Conservation (phyloP, 2,888 invertebrate species). For the Gandaritis pyraliata region DNA sequence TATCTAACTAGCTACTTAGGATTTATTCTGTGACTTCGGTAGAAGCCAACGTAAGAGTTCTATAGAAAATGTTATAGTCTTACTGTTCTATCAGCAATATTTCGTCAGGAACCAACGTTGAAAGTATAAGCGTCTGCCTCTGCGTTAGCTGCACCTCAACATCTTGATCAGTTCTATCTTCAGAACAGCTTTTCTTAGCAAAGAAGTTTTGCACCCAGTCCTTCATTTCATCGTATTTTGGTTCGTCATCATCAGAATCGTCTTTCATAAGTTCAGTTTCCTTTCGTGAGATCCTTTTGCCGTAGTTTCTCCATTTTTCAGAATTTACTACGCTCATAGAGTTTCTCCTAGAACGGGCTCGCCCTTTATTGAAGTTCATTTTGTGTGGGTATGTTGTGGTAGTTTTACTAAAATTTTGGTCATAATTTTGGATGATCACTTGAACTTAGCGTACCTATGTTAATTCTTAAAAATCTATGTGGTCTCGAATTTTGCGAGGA, state of each 20-base stretch:
- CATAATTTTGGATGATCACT: constrained; percentile 44
- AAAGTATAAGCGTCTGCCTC: constrained; percentile 78
- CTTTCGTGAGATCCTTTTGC: constrained; percentile 55
- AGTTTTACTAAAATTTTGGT: constrained; percentile 56
- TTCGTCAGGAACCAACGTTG: constrained; percentile 84
- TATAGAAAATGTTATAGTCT: constrained; percentile 19
- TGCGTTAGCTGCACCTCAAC: constrained; percentile 73
- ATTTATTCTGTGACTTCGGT: too few species aligned
- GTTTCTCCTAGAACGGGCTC: constrained; percentile 57
- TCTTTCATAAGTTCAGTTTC: constrained; percentile 49
- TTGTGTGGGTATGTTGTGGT: constrained; percentile 37
- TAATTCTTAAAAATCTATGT: constrained; percentile 55
- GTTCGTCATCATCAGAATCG: constrained; percentile 64
- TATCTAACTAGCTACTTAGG: too few species aligned
- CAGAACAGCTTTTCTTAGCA: constrained; percentile 55
- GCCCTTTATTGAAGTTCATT: constrained; percentile 73
- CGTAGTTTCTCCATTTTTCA: constrained; percentile 67
- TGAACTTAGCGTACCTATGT: constrained; percentile 47
- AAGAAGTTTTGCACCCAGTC: constrained; percentile 74
- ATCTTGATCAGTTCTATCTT: constrained; percentile 69
- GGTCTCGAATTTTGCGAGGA: constrained; percentile 47
- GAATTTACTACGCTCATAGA: constrained; percentile 61
- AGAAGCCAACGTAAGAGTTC: too few species aligned
- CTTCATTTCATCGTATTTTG: constrained; percentile 57
- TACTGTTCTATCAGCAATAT: constrained; percentile 76